phyloP scores from a whole-genome alignment of 2,797 vertebrate genomes.

The Borostomias antarcticus region DNA sequence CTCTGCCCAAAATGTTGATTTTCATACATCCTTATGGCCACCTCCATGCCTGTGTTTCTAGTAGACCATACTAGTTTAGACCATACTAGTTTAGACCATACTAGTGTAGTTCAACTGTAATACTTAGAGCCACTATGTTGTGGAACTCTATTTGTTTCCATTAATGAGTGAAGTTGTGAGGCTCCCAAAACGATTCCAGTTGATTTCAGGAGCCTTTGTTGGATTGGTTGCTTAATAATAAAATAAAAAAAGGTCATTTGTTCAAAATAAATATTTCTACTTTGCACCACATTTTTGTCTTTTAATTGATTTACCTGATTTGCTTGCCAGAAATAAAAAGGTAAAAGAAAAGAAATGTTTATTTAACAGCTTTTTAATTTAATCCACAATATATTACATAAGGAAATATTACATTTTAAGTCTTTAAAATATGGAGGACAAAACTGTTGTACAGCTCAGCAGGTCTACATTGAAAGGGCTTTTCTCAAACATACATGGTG shows the following conservation, averaged over 20 bases:
- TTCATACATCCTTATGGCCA: not conserved
- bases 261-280: conserved; percentile 43
- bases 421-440: conserved; percentile 62
- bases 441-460: conserved; percentile 45
- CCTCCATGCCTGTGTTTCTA: not conserved
- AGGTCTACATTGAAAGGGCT: conserved; percentile 47
- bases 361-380: conserved; percentile 74
- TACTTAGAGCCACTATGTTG: conserved; percentile 17
- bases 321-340: not conserved
- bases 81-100: not conserved
- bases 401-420: conserved; percentile 70
- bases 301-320: conserved; percentile 6
- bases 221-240: conserved; percentile 19
- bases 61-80: not conserved
- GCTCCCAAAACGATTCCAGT: conserved; percentile 14
- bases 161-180: conserved; percentile 20
- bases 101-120: conserved; percentile 27
- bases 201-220: conserved; percentile 9
- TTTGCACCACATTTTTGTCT: not conserved
- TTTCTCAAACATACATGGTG: conserved; percentile 21
- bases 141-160: conserved; percentile 25
- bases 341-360: not conserved
- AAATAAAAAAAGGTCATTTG: conserved; percentile 1
- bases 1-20: no score
- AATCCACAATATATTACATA: conserved; percentile 79